Conservation (phyloP, 2,888 invertebrate species). For the Rosalia funebris region DNA sequence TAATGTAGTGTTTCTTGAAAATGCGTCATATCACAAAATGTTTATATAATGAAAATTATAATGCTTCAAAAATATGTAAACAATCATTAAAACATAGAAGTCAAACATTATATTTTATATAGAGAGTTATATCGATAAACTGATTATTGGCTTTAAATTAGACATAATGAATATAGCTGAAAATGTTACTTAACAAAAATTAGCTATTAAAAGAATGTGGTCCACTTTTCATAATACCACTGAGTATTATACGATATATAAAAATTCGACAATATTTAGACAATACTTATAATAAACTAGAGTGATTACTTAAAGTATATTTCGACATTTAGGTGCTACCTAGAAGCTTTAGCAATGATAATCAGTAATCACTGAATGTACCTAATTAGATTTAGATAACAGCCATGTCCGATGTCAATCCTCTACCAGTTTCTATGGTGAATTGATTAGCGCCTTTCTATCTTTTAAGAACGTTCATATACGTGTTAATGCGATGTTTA, state of each 20-base stretch:
- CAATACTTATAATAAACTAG: conserved; percentile 44
- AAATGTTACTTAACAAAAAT: conserved; percentile 2
- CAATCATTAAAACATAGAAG: conserved; percentile 16
- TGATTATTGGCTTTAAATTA: conserved; percentile 19
- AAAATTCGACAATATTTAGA: conserved; percentile 46
- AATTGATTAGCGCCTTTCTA: conserved; percentile 19
- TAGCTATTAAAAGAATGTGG: conserved; percentile 31
- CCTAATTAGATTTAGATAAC: conserved; percentile 48
- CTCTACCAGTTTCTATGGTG: conserved; percentile 36
- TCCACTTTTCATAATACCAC: conserved; percentile 46
- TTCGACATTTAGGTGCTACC: conserved; percentile 54
- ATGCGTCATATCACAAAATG: background rate
- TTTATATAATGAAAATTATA: background rate
- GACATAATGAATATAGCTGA: conserved; percentile 8
- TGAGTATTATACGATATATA: conserved; percentile 12
- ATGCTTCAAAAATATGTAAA: conserved; percentile 3
- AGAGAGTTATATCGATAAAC: conserved; percentile 7
- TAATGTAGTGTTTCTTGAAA: conserved; percentile 10
- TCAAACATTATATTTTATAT: conserved; percentile 18
- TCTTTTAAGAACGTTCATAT: too few species aligned
- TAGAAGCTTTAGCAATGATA: conserved; percentile 59
- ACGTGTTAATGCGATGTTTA: too few species aligned
- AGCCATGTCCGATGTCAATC: conserved; percentile 49
- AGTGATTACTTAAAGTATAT: conserved; percentile 40
- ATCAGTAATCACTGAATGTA: conserved; percentile 57